Evolutionary conservation across 2,113 vertebrate genomes (phyloP).

Genomic region (Apaloderma vittatum): DNA sequence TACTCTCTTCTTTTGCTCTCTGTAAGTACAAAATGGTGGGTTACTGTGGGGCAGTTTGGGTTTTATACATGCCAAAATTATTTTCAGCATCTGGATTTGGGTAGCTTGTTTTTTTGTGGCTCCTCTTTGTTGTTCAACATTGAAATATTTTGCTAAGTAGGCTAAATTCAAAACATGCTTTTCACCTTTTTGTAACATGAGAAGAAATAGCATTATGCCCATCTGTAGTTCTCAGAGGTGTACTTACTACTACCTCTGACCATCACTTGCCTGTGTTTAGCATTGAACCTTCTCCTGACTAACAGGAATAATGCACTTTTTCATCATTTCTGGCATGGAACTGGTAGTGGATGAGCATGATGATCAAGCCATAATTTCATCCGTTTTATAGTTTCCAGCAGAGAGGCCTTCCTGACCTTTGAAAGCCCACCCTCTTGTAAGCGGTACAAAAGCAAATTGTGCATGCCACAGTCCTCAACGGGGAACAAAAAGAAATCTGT

Average conservation of each 20-base stretch:
- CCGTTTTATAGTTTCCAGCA: neutral
- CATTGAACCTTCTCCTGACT: neutral
- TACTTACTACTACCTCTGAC: neutral
- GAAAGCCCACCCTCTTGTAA: neutral
- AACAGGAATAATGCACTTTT: neutral
- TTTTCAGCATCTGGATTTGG: neutral
- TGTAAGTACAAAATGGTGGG: neutral
- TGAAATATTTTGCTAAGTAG: neutral
- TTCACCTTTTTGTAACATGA: neutral
- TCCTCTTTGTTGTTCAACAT: neutral
- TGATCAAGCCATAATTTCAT: neutral
- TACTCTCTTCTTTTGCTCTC: neutral
- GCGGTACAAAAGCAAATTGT: neutral
- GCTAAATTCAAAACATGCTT: neutral
- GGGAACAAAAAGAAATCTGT: neutral
- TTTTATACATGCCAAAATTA: neutral
- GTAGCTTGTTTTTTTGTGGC: neutral
- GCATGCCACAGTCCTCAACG: neutral
- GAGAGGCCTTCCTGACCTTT: neutral
- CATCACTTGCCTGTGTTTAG: neutral
- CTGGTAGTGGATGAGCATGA: neutral
- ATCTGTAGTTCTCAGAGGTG: neutral
- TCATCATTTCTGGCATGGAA: neutral
- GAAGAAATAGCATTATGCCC: neutral
- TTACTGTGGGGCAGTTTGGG: neutral